A percentile compares a stretch with the other conserved stretches of the same genome.
phyloP scores from a whole-genome alignment of 1,140 invertebrate genomes.

The Pachyrhynchus sulphureomaculatus region DNA sequence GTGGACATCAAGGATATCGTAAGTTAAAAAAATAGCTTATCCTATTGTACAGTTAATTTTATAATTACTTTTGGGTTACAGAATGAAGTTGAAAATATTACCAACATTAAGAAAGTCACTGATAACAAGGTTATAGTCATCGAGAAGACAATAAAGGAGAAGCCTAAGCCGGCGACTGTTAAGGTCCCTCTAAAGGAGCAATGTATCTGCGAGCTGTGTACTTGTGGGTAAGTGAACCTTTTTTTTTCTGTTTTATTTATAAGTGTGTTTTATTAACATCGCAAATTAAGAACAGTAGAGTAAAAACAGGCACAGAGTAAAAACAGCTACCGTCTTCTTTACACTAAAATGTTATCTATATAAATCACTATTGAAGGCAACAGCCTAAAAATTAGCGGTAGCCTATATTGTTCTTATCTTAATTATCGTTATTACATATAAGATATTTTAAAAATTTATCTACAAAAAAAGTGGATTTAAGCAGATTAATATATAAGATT shows the following conservation, averaged over 20 bases:
- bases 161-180: constrained; percentile 42
- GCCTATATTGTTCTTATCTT: no score
- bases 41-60: not conserved
- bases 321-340: no score
- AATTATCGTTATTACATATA: no score
- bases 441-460: no score
- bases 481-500: no score
- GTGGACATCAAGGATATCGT: constrained; percentile 48
- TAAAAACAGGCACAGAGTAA: no score
- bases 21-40: constrained; percentile 28
- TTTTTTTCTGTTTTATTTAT: constrained; percentile 32
- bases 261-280: no score
- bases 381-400: no score
- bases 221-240: constrained; percentile 77
- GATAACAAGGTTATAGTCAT: constrained; percentile 49
- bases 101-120: constrained; percentile 44
- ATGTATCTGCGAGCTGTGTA: constrained; percentile 87
- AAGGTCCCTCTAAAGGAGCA: constrained; percentile 65
- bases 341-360: no score
- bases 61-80: constrained; percentile 34
- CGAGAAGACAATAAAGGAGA: constrained; percentile 52
- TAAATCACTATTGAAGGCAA: no score
- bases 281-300: no score
- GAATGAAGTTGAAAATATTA: constrained; percentile 49
- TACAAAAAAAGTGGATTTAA: no score